Evolutionary conservation across 2,113 vertebrate genomes (phyloP).

Genomic region (Lonchura striata): DNA sequence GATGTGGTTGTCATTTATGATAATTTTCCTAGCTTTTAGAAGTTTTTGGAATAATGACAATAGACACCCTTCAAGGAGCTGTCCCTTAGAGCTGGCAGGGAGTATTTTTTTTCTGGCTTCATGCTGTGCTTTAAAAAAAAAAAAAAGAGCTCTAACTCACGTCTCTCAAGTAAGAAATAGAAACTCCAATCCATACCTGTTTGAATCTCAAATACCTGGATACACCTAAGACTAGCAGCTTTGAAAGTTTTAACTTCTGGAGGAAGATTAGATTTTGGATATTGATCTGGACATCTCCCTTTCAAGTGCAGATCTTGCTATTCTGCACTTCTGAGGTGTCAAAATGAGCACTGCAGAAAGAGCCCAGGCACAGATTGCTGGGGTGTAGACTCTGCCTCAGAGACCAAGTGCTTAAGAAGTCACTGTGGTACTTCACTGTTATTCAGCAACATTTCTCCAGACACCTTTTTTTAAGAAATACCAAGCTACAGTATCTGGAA

Average conservation of each 20-base stretch:
- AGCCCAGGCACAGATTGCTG: neutral
- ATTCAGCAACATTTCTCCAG: neutral
- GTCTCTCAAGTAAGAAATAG: neutral
- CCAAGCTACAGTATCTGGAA: neutral
- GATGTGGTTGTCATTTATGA: neutral
- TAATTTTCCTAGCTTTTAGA: neutral
- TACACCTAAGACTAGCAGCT: neutral
- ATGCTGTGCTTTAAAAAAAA: neutral
- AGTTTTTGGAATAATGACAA: neutral
- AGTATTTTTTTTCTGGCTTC: neutral
- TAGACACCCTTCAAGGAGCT: neutral
- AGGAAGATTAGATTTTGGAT: neutral
- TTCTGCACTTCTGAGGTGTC: neutral
- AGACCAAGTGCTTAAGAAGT: neutral
- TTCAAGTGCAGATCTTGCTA: neutral
- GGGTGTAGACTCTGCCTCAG: neutral
- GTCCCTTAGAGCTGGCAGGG: neutral
- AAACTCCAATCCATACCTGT: neutral
- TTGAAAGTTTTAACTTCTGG: neutral
- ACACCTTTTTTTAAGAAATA: neutral
- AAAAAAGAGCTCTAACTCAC: neutral
- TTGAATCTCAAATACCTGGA: neutral
- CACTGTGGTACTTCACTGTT: neutral
- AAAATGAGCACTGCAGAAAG: neutral
- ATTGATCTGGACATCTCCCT: neutral